Evolutionary conservation across 2,113 vertebrate genomes (phyloP), one percentile per base, ranked within the genome.

Genomic region (Forbesichthys agassizii): DNA sequence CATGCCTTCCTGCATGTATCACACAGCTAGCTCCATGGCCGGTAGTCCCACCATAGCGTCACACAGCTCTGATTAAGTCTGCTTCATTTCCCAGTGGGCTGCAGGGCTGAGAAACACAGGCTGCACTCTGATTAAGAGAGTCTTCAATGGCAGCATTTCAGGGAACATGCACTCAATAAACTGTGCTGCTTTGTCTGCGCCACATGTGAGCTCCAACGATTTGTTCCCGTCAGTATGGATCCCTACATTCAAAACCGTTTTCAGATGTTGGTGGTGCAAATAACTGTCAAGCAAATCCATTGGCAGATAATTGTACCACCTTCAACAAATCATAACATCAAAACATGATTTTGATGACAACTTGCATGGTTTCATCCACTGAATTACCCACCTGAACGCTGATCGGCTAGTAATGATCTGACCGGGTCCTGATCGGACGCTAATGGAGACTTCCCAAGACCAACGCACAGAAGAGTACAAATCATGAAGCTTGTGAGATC

Each of bases 101-200:
- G 66, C 48, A 63, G 7, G 9, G 20, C 16, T 60, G 20, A 3
- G 62, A 67, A 73, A 42, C 36, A 42, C 36, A 27, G 36, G 36
- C 36, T 7, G 36, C 36, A 6, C 36, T 42, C 36, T 42, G 36
- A 42, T 42, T 42, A 42, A 8, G 36, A 42, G 5, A 42, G 7
- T 6, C 7, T 42, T 42, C 36, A 42, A 42, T 42, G 36, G 36
- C 36, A 42, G 36, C 36, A 6, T 42, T 42, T 42, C 5, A 42
- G 36, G 7, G 36, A 42, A 42, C 36, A 42, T 42, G 36, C 36
- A 42, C 4, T 46, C 48, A 16, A 27, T 48, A 5, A 62, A 9
- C 16, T 42, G 36, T 42, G 36, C 36, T 5, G 36, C 36, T 42
- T 42, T 27, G 27, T 27, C 27, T 27, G 27, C 27, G 27, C 2